phyloP scores from a whole-genome alignment of 1,140 invertebrate genomes.

The Tetranychus urticae region DNA sequence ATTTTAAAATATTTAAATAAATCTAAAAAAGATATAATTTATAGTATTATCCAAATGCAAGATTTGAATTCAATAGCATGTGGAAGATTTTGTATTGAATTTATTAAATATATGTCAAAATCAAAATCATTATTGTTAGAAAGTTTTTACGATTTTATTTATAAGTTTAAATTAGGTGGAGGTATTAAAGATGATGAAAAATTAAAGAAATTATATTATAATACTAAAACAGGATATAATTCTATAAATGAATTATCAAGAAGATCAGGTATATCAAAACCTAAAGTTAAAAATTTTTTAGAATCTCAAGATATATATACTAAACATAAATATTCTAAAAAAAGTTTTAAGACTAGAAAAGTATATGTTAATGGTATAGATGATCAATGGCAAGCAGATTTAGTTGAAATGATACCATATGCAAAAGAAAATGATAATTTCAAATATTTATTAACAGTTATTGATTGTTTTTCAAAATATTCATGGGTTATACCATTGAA shows the following conservation, averaged over 20 bases:
- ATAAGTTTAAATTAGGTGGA: too few species aligned
- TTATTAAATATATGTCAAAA: too few species aligned
- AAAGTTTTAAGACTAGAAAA: constrained; percentile 11
- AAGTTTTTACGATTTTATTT: too few species aligned
- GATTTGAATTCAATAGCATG: too few species aligned
- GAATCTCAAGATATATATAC: constrained; percentile 13
- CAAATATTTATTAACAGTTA: constrained; percentile 13
- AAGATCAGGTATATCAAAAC: background rate
- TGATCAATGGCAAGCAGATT: constrained; percentile 4
- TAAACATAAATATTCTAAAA: constrained; percentile 9
- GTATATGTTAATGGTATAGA: constrained; percentile 8
- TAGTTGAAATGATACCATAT: constrained; percentile 9
- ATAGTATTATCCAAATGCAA: too few species aligned
- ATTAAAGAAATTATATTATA: background rate
- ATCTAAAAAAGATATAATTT: too few species aligned
- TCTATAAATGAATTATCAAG: background rate
- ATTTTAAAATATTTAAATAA: too few species aligned
- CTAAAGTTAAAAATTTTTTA: constrained; percentile 10
- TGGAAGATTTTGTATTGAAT: too few species aligned
- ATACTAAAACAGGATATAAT: background rate
- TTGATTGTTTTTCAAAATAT: constrained; percentile 15
- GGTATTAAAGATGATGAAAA: background rate
- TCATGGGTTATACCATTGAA: constrained; percentile 13
- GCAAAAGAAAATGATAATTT: constrained; percentile 11
- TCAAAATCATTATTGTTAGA: too few species aligned